phyloP scores from a whole-genome alignment of 1,140 invertebrate species.

The Theocolax elegans region DNA sequence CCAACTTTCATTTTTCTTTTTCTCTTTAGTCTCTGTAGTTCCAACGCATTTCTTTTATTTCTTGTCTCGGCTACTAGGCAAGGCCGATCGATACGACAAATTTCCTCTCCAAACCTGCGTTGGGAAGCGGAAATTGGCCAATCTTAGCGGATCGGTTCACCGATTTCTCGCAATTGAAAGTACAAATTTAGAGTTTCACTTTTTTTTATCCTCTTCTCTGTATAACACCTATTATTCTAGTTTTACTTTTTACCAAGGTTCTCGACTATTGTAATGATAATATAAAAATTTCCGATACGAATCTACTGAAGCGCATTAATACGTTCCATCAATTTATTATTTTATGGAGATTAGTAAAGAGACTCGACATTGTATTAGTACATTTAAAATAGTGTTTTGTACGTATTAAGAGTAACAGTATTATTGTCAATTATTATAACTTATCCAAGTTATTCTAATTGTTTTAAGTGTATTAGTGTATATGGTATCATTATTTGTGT shows the following conservation, averaged over 20 bases:
- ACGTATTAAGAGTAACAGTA: no score
- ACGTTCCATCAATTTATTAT: no score
- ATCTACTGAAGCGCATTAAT: no score
- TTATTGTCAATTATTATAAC: no score
- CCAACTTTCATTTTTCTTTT: conserved; percentile 20
- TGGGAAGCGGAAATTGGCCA: conserved; percentile 44
- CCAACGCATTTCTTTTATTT: conserved; percentile 36
- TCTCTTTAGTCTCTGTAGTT: conserved; percentile 6
- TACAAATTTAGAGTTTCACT: conserved; percentile 46
- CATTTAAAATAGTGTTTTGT: no score
- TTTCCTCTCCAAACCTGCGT: conserved; percentile 29
- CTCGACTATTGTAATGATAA: no score
- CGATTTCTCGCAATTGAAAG: conserved; percentile 51
- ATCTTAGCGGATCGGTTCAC: conserved; percentile 35
- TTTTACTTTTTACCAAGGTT: background rate
- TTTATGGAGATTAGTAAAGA: no score
- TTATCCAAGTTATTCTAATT: no score
- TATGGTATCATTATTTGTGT: no score
- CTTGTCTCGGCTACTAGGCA: conserved; percentile 29
- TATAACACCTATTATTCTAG: background rate
- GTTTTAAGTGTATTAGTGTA: no score
- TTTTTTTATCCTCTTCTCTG: conserved; percentile 30
- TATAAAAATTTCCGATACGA: no score
- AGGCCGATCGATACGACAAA: conserved; percentile 40
- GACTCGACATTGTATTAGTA: no score